A percentile compares a stretch with the other conserved stretches of the same genome.
phyloP scores from a whole-genome alignment of 2,888 invertebrate genomes.

The Coenonympha glycerion region DNA sequence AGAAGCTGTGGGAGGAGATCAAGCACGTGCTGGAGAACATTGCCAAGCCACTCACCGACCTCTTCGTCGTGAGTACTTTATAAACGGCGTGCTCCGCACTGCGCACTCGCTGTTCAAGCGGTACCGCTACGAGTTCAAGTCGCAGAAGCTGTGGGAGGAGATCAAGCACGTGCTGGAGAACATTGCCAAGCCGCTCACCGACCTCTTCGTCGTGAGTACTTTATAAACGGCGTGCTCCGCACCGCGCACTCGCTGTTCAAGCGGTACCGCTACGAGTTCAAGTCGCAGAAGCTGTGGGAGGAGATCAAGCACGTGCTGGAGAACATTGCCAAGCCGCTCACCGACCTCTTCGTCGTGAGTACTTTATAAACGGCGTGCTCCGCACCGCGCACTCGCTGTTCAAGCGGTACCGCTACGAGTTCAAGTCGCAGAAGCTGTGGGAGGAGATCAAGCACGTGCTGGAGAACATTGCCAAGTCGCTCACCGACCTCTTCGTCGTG shows the following conservation, averaged over 20 bases:
- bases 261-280: slow-evolving; percentile 95
- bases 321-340: slow-evolving; percentile 94
- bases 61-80: slow-evolving; percentile 93
- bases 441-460: no score
- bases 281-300: slow-evolving; percentile 94
- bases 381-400: no score
- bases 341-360: slow-evolving; percentile 91
- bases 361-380: no score
- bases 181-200: slow-evolving; percentile 95
- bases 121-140: slow-evolving; percentile 97
- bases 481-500: background rate
- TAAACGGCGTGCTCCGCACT: slow-evolving; percentile 95
- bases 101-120: slow-evolving; percentile 97
- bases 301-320: slow-evolving; percentile 98
- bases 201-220: slow-evolving; percentile 90
- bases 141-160: slow-evolving; percentile 95
- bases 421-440: no score
- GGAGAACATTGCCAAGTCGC: no score
- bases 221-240: slow-evolving; percentile 95
- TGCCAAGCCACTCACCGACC: slow-evolving; percentile 93
- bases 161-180: slow-evolving; percentile 96
- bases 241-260: slow-evolving; percentile 98
- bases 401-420: no score
- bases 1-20: slow-evolving; percentile 96
- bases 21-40: slow-evolving; percentile 96